Percentiles rank a stretch among this genome's conserved stretches.
These are phyloP conservation scores for Rhopalosiphum padi DNA, from an alignment of 1,140 invertebrate species.

Conservation along the genomic window DNA sequence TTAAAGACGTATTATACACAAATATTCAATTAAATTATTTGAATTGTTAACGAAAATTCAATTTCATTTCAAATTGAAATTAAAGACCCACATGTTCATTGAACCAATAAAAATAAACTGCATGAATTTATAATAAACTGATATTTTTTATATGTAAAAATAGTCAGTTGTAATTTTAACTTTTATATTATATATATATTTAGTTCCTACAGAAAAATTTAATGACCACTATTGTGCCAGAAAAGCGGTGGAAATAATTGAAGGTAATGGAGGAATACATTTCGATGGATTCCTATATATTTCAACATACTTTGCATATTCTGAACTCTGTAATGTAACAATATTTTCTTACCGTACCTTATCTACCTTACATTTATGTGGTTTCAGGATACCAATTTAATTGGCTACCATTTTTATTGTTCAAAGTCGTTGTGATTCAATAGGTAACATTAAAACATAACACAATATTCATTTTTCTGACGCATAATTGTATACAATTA, in stretches of 20 bases:
- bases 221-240: neutral
- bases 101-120: neutral
- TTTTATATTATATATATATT: neutral
- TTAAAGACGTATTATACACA: neutral
- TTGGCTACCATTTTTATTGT: neutral
- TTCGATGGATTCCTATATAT: neutral
- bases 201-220: neutral
- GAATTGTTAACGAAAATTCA: neutral
- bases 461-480: neutral
- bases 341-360: neutral
- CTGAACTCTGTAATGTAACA: neutral
- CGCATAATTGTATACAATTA: neutral
- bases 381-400: neutral
- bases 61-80: neutral
- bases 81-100: neutral
- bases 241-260: neutral
- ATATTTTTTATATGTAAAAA: neutral
- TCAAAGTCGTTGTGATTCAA: neutral
- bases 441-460: neutral
- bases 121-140: neutral
- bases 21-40: neutral
- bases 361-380: neutral
- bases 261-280: neutral
- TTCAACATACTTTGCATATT: neutral
- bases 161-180: neutral